phyloP scores from a whole-genome alignment of 1,140 invertebrate genomes.

The Riptortus pedestris region DNA sequence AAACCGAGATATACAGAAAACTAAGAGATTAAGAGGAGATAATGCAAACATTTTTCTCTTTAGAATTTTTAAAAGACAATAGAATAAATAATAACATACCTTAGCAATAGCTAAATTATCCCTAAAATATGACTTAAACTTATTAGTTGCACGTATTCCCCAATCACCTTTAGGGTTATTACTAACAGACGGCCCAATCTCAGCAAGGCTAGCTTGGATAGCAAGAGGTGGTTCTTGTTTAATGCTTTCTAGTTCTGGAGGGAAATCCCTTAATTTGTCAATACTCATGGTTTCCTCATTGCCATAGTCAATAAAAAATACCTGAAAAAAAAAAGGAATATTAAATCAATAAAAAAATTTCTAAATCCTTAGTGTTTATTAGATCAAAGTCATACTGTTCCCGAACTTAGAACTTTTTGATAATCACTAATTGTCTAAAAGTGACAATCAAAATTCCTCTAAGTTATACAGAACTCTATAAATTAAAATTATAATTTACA shows the following conservation, averaged over 20 bases:
- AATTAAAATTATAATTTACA: no score
- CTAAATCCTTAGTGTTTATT: background rate
- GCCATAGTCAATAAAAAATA: slow-evolving; percentile 75
- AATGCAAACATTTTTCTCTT: no score
- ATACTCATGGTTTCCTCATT: slow-evolving; percentile 39
- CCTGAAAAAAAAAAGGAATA: slow-evolving; percentile 32
- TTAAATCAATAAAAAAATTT: no score
- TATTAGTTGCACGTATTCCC: slow-evolving; percentile 43
- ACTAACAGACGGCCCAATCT: slow-evolving; percentile 51
- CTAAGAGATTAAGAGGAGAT: no score
- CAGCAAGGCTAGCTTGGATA: slow-evolving; percentile 57
- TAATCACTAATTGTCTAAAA: no score
- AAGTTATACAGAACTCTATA: no score
- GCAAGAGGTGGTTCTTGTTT: slow-evolving; percentile 44
- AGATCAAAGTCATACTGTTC: background rate
- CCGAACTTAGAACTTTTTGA: background rate
- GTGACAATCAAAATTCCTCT: no score
- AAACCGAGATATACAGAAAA: no score
- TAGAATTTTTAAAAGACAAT: no score
- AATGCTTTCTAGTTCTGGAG: slow-evolving; percentile 11
- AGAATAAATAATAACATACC: slow-evolving; percentile 33
- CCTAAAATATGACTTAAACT: slow-evolving; percentile 40
- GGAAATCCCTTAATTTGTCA: slow-evolving; percentile 27
- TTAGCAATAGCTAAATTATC: slow-evolving; percentile 37
- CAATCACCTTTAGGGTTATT: slow-evolving; percentile 47